These are phyloP conservation scores for Myocastor coypus DNA, from an alignment of 2,113 vertebrate species.

Conservation along the genomic window DNA sequence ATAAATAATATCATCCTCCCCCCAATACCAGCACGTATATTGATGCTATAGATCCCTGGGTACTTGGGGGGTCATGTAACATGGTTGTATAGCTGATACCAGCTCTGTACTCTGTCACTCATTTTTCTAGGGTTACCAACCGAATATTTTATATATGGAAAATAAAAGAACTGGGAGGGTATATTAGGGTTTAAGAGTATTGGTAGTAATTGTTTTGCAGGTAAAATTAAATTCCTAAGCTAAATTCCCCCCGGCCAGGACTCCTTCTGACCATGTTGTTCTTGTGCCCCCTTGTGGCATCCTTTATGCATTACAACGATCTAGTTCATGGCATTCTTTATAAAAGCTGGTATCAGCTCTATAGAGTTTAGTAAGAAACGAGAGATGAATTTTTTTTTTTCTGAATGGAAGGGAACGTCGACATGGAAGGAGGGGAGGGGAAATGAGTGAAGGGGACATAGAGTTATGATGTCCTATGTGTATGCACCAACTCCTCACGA, in stretches of 20 bases:
- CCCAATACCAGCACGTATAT: not conserved
- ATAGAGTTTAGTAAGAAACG: not conserved
- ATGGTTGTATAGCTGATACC: not conserved
- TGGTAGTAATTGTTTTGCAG: not conserved
- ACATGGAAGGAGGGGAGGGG: not conserved
- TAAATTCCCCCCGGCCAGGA: not conserved
- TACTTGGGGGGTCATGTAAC: not conserved
- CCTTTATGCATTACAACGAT: not conserved
- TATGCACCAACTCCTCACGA: not conserved
- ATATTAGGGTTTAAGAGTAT: not conserved
- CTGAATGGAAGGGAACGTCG: not conserved
- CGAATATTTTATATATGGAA: not conserved
- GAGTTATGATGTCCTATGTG: not conserved
- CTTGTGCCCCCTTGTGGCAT: conserved; percentile 82
- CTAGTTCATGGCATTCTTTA: not conserved
- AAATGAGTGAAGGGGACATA: not conserved
- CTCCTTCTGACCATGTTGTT: not conserved
- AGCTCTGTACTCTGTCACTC: not conserved
- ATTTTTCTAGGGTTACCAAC: not conserved
- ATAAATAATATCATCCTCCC: not conserved
- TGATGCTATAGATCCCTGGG: not conserved
- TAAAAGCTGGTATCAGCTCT: not conserved
- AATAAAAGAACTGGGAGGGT: not conserved
- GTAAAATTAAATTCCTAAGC: not conserved
- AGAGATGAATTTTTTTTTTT: not conserved